Conservation (phyloP, 2,888 invertebrate genomes). For the Acrobasis consociella region DNA sequence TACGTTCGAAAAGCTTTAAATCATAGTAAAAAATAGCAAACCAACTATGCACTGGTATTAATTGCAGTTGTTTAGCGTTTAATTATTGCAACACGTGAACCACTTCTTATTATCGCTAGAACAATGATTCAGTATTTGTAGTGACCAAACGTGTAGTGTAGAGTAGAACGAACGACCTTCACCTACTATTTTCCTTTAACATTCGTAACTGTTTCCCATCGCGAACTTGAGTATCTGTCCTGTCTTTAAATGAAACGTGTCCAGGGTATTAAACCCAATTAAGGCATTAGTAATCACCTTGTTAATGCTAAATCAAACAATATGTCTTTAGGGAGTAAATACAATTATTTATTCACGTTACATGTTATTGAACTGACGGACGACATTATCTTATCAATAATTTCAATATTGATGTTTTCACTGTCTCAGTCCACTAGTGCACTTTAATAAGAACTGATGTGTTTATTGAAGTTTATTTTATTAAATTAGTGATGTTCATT, state of each 20-base stretch:
- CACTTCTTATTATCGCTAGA: conserved; percentile 25
- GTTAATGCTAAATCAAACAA: conserved; percentile 28
- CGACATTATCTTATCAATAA: conserved; percentile 71
- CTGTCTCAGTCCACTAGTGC: conserved; percentile 47
- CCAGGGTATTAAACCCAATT: conserved; percentile 22
- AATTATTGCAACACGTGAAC: conserved; percentile 30
- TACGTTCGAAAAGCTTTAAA: conserved; percentile 2
- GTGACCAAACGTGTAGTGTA: conserved; percentile 27
- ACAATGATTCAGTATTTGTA: conserved; percentile 27
- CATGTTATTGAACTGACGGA: conserved; percentile 67
- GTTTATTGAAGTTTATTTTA: conserved; percentile 23
- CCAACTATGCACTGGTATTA: conserved; percentile 11
- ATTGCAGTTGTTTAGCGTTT: conserved; percentile 27
- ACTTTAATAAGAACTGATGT: conserved; percentile 38
- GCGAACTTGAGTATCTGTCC: conserved; percentile 33
- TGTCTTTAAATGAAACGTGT: conserved; percentile 22
- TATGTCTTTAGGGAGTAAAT: conserved; percentile 43
- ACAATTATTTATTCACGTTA: conserved; percentile 46
- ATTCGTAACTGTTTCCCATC: conserved; percentile 42
- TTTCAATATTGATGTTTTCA: conserved; percentile 59
- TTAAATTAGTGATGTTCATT: background rate
- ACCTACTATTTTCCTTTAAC: conserved; percentile 44
- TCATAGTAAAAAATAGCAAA: background rate
- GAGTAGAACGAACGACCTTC: conserved; percentile 45
- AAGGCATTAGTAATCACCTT: conserved; percentile 27